Base-by-base conservation (phyloP, 2,113 vertebrate genomes). In the Meleagris gallopavo region DNA sequence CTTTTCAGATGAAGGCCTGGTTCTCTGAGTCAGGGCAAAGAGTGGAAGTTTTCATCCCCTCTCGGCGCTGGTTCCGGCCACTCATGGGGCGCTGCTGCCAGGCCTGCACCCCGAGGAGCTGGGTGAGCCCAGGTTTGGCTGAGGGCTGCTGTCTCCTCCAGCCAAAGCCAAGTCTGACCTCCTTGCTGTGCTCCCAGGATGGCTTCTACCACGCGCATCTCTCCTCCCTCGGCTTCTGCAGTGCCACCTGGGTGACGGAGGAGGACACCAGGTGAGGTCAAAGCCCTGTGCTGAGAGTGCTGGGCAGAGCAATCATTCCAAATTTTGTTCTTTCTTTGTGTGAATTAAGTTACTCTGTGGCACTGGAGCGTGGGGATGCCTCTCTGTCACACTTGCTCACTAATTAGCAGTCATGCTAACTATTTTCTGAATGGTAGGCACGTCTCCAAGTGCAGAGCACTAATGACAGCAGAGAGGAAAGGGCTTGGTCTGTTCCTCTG, bases 31-130 rank as follows among this genome's bases (percentile, higher is more conserved):
- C 90, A 13, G 83, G 83, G 22, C 79, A 87, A 73, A 95, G 95
- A n/a, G 79, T 98, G 95, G 97, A 98, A 11, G 19, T 93, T 8
- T 71, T 95, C 65, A 80, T 86, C 52, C 98, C 97, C 2, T 97
- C 98, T n/a, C 89, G 25, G 27, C 15, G 27, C 52, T 54, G 52
- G 52, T 29, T 29, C 52, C 97, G 96, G 1, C 97, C 97, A 0
- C 84, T 94, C 29, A 64, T 80, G 2, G 80, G 97, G 58, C 98
- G 94, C 10, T 98, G 98, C 86, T 98, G 98, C 86, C 98, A 98
- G 76, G 97, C 80, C 54, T 98, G 98, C 62, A 97, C 97, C 24
- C 98, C 98, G 0, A 91, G 91, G 65, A 98, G 98, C 90, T 98
- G 98, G 98, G 98, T 98, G 48, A 89, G 96, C 48, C 15, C 54